Percentiles rank a stretch among this genome's conserved stretches.
Evolutionary conservation across 2,113 vertebrate genomes (phyloP).

Genomic region (Nestor notabilis): DNA sequence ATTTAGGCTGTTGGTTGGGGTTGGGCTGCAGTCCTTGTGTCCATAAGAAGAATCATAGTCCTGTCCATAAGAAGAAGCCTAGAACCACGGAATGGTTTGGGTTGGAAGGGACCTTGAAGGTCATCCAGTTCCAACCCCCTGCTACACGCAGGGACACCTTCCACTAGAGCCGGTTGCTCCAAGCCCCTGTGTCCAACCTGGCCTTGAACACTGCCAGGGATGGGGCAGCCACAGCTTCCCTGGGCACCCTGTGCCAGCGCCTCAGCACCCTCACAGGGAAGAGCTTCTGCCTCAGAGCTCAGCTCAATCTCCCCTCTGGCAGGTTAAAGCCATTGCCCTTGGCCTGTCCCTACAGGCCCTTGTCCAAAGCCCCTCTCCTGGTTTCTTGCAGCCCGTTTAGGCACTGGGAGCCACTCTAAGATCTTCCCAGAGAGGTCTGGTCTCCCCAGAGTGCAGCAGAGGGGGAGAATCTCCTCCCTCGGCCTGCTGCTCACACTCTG

Average conservation of each 20-base stretch:
- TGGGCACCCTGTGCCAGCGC: no score
- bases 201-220: no score
- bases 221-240: no score
- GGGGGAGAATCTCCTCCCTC: not conserved
- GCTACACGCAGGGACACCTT: not conserved
- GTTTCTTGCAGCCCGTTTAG: not conserved
- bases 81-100: not conserved
- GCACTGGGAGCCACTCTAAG: not conserved
- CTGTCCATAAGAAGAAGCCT: fast-evolving
- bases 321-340: not conserved
- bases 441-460: not conserved
- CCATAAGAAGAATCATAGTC: fast-evolving
- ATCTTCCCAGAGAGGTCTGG: not conserved
- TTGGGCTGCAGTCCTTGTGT: not conserved
- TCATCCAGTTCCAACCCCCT: not conserved
- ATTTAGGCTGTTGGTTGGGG: not conserved
- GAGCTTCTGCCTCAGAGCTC: not conserved
- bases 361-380: not conserved
- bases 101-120: not conserved
- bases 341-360: not conserved
- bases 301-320: not conserved
- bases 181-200: not conserved
- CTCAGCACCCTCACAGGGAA: no score
- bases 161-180: not conserved
- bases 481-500: not conserved